Conservation (phyloP, 2,113 vertebrate species). For the Cathartes aura region DNA sequence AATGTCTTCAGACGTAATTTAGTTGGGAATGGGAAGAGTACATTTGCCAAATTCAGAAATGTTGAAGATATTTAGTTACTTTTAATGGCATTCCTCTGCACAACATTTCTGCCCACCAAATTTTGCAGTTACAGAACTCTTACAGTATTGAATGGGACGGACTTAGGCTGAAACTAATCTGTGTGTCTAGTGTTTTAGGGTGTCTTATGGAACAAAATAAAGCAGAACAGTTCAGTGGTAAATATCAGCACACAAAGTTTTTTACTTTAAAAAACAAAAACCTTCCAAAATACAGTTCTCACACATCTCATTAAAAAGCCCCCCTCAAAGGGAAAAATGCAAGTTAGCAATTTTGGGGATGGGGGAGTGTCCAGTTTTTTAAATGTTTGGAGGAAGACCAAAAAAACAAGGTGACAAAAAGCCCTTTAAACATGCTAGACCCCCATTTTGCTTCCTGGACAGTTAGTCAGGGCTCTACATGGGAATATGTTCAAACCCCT, state of each 20-base stretch:
- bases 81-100: background rate
- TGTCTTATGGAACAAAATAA: background rate
- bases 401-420: background rate
- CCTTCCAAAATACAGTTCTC: background rate
- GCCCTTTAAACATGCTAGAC: background rate
- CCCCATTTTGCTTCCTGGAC: background rate
- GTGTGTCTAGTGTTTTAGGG: background rate
- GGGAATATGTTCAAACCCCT: background rate
- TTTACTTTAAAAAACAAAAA: background rate
- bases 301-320: background rate
- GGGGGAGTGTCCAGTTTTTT: background rate
- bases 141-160: background rate
- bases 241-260: background rate
- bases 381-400: background rate
- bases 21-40: background rate
- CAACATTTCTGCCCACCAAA: background rate
- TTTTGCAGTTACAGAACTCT: background rate
- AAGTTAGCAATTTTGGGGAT: background rate
- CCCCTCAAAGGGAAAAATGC: background rate
- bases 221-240: background rate
- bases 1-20: background rate
- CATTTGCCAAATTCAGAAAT: conserved; percentile 18
- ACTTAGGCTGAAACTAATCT: background rate
- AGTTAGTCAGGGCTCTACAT: background rate
- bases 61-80: conserved; percentile 2